Conservation (phyloP, 2,113 vertebrate species). For the Syngnathus scovelli region DNA sequence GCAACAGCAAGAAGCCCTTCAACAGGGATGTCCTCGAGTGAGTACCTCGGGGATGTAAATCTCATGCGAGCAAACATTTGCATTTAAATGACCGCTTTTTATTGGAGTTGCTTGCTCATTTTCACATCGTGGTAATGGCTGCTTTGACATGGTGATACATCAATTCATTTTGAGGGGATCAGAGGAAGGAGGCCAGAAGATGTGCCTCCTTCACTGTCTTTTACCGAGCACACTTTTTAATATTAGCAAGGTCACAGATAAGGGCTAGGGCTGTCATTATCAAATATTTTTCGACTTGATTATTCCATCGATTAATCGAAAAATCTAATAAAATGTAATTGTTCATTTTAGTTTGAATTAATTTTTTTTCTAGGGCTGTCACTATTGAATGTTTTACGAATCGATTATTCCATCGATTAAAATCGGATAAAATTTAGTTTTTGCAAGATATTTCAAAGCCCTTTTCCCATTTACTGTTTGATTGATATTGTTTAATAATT, state of each 20-base stretch:
- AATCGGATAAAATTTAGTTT: too few relatives aligned
- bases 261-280: too few relatives aligned
- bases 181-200: not conserved
- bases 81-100: not conserved
- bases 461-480: too few relatives aligned
- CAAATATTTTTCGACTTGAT: too few relatives aligned
- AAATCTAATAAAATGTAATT: too few relatives aligned
- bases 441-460: too few relatives aligned
- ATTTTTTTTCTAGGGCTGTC: too few relatives aligned
- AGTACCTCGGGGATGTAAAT: slow-evolving; percentile 60
- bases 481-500: too few relatives aligned
- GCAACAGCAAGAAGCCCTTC: slow-evolving; percentile 98
- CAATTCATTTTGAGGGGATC: not conserved
- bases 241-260: not conserved
- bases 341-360: too few relatives aligned
- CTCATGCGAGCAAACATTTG: not conserved
- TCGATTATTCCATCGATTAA: too few relatives aligned
- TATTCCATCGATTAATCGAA: too few relatives aligned
- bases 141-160: not conserved
- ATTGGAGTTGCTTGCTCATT: not conserved
- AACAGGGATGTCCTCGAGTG: slow-evolving; percentile 96
- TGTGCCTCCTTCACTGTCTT: not conserved
- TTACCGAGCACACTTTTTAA: not conserved
- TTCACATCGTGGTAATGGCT: not conserved
- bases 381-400: too few relatives aligned